Percentiles rank a stretch among this genome's conserved stretches.
These are phyloP conservation scores for Neoscelio sp. DNA, from an alignment of 2,888 invertebrate genomes.

Conservation along the genomic window DNA sequence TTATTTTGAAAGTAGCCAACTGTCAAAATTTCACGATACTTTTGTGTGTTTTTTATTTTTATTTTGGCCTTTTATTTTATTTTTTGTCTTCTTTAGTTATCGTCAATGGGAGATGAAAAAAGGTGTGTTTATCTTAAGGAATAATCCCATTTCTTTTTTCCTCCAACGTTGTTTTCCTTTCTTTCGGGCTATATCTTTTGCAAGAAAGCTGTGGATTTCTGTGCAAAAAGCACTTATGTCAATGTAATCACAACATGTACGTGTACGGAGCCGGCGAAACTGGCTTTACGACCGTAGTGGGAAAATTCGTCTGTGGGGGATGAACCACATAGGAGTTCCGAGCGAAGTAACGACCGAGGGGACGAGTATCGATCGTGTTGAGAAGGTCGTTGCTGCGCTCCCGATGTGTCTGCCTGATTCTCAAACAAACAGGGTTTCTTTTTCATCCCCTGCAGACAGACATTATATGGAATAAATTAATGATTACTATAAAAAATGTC, in stretches of 20 bases:
- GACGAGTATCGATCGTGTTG: conserved; percentile 68
- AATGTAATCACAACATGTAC: conserved; percentile 58
- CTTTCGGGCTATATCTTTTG: conserved; percentile 22
- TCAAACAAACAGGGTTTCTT: conserved; percentile 50
- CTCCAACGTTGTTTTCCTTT: too few relatives aligned
- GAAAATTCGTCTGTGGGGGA: conserved; percentile 56
- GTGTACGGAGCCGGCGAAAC: conserved; percentile 1
- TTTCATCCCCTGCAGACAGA: conserved; percentile 36
- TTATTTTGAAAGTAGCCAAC: too few relatives aligned
- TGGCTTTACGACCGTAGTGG: conserved; percentile 47
- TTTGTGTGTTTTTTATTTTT: too few relatives aligned
- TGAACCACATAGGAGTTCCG: conserved; percentile 57
- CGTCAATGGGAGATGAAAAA: background rate
- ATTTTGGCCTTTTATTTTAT: too few relatives aligned
- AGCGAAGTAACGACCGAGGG: conserved; percentile 55
- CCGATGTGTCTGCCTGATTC: conserved; percentile 40
- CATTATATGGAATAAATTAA: conserved; percentile 43
- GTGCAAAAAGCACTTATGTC: conserved; percentile 61
- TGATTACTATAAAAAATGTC: conserved; percentile 23
- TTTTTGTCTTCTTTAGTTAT: too few relatives aligned
- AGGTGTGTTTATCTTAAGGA: conserved; percentile 26
- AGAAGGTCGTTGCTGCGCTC: conserved; percentile 67
- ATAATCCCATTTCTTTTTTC: conserved; percentile 32
- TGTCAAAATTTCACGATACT: too few relatives aligned
- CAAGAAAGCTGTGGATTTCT: conserved; percentile 27